A percentile compares a stretch with the other conserved stretches of the same genome.
These are phyloP conservation scores for Lordiphosa mommai DNA, from an alignment of 1,140 invertebrate species.

Conservation along the genomic window DNA sequence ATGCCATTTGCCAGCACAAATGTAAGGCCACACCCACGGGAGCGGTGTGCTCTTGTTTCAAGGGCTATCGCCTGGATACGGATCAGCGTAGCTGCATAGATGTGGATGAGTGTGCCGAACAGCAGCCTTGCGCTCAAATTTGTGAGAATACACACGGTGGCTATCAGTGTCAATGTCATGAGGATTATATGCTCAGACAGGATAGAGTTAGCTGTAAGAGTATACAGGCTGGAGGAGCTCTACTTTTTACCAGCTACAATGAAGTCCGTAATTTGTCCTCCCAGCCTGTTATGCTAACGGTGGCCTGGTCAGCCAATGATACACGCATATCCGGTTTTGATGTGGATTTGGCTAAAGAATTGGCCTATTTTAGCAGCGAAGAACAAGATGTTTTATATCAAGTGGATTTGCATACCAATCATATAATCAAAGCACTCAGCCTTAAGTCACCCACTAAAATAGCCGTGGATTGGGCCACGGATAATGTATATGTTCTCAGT, in stretches of 20 bases:
- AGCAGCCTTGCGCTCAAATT: slow-evolving; percentile 87
- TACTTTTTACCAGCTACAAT: slow-evolving; percentile 81
- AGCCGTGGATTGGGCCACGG: slow-evolving; percentile 87
- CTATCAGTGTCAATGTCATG: slow-evolving; percentile 87
- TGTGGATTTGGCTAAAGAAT: slow-evolving; percentile 69
- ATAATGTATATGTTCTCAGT: slow-evolving; percentile 89
- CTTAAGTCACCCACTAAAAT: slow-evolving; percentile 85
- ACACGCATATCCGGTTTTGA: slow-evolving; percentile 81
- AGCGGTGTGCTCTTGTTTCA: slow-evolving; percentile 86
- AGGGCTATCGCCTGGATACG: slow-evolving; percentile 85
- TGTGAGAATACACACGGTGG: slow-evolving; percentile 87
- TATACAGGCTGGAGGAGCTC: slow-evolving; percentile 79
- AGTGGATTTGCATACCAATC: slow-evolving; percentile 44
- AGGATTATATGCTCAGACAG: slow-evolving; percentile 82
- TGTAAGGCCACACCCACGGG: slow-evolving; percentile 79
- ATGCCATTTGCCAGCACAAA: slow-evolving; percentile 80
- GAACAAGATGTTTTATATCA: slow-evolving; percentile 67
- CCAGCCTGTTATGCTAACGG: slow-evolving; percentile 64
- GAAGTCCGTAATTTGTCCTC: slow-evolving; percentile 81
- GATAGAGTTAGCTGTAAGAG: slow-evolving; percentile 88
- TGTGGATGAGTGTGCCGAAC: slow-evolving; percentile 85
- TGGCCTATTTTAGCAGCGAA: slow-evolving; percentile 79
- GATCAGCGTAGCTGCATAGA: slow-evolving; percentile 82
- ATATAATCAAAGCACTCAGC: slow-evolving; percentile 79
- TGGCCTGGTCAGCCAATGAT: slow-evolving; percentile 79